Evolutionary conservation across 2,888 invertebrate species (phyloP), one percentile per base, ranked within the genome.

Genomic region (Acanthococcus lagerstroemiae): DNA sequence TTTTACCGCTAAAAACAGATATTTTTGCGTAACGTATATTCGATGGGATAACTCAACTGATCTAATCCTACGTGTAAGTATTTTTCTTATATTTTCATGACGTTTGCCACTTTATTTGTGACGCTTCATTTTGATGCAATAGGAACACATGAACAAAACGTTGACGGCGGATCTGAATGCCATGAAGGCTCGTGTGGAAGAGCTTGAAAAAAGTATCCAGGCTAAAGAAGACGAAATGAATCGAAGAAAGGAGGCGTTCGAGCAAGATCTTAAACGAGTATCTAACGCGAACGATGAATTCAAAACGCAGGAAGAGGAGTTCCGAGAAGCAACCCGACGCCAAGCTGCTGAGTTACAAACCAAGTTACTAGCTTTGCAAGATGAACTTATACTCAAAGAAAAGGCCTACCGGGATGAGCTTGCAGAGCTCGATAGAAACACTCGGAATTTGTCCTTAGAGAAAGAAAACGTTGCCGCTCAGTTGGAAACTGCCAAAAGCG

Each of bases 361-460:
- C 3, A 37, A 37, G n/a, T 37, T 37, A 3, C 37, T 15, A 37
- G n/a, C n/a, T 37, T 37, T 37, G n/a, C 37, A 37, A n/a, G 12
- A 37, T 9, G 37, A 37, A 37, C 37, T 37, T 37, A n/a, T 15
- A 37, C n/a, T n/a, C 12, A 37, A 37, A 37, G 37, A 37, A 37
- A 9, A n/a, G 12, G 12, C 37, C 3, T 37, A 37, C n/a, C 37
- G 37, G 2, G 12, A 37, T 15, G 37, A 37, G n/a, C 37, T 37
- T 2, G 37, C 37, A 2, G 37, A 37, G n/a, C 19, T 58, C 58
- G 25, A 58, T 17, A 67, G 55, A 54, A 61, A 22, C 26, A 61
- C 57, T 15, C 66, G 57, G 22, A 26, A 6, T 22, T 56, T 66
- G 48, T 21, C 46, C 3, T 46, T 55, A 5, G 66, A 66, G 17